phyloP scores from a whole-genome alignment of 2,113 vertebrate species.

The Phoenicopterus ruber region DNA sequence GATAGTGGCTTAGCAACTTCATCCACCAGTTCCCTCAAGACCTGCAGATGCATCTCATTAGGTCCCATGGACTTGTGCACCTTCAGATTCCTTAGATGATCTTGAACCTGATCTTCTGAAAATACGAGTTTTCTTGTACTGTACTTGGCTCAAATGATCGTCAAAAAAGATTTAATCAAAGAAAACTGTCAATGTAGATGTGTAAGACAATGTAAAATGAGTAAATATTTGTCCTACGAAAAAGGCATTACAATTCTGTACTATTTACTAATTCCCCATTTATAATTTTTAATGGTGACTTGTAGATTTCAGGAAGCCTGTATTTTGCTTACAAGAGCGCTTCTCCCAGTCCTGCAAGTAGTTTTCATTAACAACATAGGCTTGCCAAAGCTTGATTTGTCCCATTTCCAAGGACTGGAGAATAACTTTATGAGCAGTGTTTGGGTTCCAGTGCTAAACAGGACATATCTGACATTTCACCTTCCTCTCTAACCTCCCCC shows the following conservation, averaged over 20 bases:
- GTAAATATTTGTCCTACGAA: too few species aligned
- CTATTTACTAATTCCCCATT: background rate
- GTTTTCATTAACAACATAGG: conserved; percentile 22
- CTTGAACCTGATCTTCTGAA: too few species aligned
- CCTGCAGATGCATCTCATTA: too few species aligned
- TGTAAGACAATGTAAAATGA: background rate
- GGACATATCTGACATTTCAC: conserved; percentile 26
- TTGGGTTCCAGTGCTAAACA: conserved; percentile 33
- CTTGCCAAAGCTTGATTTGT: conserved; percentile 23
- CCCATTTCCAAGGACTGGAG: conserved; percentile 3
- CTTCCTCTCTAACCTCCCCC: background rate
- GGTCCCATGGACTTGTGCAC: too few species aligned
- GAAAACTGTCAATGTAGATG: background rate
- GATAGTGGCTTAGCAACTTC: too few species aligned
- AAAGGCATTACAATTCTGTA: background rate
- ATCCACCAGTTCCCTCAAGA: too few species aligned
- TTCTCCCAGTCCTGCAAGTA: background rate
- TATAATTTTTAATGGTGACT: background rate
- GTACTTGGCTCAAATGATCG: background rate
- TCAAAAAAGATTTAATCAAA: too few species aligned
- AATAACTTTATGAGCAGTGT: conserved; percentile 33
- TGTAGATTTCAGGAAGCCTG: background rate
- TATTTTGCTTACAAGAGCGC: background rate
- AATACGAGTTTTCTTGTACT: background rate
- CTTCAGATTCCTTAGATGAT: too few species aligned